Conservation (phyloP, 2,113 vertebrate species). For the Azemiops feae region DNA sequence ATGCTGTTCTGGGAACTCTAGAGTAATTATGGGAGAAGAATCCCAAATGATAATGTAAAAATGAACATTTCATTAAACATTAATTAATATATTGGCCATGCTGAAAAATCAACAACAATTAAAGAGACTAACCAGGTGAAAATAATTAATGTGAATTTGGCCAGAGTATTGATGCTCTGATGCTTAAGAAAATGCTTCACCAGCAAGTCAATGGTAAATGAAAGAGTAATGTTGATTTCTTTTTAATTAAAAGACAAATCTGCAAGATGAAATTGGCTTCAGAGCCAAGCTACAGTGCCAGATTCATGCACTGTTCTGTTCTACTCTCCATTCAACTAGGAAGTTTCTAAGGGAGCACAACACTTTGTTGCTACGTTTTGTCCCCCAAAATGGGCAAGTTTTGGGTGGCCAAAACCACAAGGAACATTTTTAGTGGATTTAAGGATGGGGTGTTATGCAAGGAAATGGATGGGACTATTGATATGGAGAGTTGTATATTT, state of each 20-base stretch:
- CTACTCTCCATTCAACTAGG: not conserved
- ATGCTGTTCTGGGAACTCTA: not conserved
- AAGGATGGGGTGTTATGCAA: not conserved
- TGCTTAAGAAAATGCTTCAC: slow-evolving; percentile 4
- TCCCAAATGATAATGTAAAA: slow-evolving; percentile 11
- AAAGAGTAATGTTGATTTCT: not conserved
- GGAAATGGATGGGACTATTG: not conserved
- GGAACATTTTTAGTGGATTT: not conserved
- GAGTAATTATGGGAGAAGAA: slow-evolving; percentile 24
- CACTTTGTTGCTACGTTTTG: not conserved
- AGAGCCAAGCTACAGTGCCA: not conserved
- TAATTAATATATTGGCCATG: slow-evolving; percentile 20
- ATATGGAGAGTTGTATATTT: not conserved
- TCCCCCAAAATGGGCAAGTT: not conserved
- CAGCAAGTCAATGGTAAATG: slow-evolving; percentile 2
- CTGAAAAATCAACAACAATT: slow-evolving; percentile 25
- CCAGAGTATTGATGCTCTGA: slow-evolving; percentile 6
- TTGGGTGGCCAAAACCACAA: not conserved
- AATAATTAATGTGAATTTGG: slow-evolving; percentile 17
- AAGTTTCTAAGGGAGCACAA: not conserved
- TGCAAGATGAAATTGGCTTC: not conserved
- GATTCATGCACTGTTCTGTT: not conserved
- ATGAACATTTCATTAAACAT: slow-evolving; percentile 9
- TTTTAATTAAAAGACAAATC: not conserved
- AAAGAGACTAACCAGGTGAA: slow-evolving; percentile 25